Conservation (phyloP, 2,888 invertebrate species). For the Crioceris asparagi region DNA sequence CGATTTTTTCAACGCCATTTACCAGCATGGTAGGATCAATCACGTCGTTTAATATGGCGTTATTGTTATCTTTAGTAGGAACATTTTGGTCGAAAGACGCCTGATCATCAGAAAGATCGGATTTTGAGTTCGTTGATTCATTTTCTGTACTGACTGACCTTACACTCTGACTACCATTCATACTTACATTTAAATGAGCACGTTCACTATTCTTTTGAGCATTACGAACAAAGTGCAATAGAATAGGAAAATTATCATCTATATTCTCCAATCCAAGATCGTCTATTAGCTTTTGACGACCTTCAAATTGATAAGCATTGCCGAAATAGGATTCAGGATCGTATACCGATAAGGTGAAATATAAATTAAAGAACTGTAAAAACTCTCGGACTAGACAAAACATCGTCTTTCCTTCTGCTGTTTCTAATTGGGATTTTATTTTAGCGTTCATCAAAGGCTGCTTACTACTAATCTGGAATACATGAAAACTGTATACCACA, state of each 20-base stretch:
- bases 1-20: too few relatives aligned
- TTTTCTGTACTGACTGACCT: neutral
- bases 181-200: conserved; percentile 21
- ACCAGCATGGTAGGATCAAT: too few relatives aligned
- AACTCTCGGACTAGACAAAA: conserved; percentile 66
- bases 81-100: too few relatives aligned
- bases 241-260: conserved; percentile 22
- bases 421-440: conserved; percentile 46
- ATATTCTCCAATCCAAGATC: conserved; percentile 28
- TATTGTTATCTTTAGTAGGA: too few relatives aligned
- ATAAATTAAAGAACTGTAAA: conserved; percentile 68
- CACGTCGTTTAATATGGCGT: too few relatives aligned
- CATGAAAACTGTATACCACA: conserved; percentile 2
- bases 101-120: too few relatives aligned
- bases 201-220: conserved; percentile 26
- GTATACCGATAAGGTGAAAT: conserved; percentile 70
- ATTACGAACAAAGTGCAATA: conserved; percentile 31
- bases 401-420: conserved; percentile 48
- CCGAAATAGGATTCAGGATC: conserved; percentile 68
- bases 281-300: conserved; percentile 36
- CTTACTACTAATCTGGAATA: conserved; percentile 36
- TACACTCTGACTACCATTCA: conserved; percentile 15
- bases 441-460: conserved; percentile 44
- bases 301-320: conserved; percentile 50
- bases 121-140: too few relatives aligned